phyloP scores from a whole-genome alignment of 2,797 vertebrate species.

The Odontamblyopus rebecca region DNA sequence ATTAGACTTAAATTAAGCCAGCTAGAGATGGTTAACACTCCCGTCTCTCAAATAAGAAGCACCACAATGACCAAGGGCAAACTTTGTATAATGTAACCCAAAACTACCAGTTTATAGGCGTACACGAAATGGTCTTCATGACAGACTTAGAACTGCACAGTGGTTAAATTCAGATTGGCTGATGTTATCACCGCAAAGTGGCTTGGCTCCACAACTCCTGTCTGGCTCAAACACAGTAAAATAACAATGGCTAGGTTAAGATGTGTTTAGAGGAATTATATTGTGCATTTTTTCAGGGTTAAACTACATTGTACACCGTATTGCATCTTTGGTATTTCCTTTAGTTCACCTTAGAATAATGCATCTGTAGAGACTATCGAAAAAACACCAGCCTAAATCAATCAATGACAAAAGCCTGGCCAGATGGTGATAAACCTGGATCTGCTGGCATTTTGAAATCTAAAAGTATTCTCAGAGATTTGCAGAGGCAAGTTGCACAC shows the following conservation, averaged over 20 bases:
- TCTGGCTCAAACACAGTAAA: constrained; percentile 28
- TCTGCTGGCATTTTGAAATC: neutral
- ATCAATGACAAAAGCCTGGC: too few relatives aligned
- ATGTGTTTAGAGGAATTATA: constrained; percentile 7
- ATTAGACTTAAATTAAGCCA: constrained; percentile 16
- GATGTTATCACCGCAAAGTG: constrained; percentile 50
- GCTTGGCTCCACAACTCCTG: constrained; percentile 39
- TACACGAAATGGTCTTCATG: constrained; percentile 51
- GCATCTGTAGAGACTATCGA: neutral
- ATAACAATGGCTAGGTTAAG: constrained; percentile 20
- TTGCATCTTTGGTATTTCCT: neutral
- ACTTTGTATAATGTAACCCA: constrained; percentile 58
- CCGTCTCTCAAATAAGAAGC: constrained; percentile 23
- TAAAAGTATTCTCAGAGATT: neutral
- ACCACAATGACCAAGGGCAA: constrained; percentile 44
- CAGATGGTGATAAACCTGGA: neutral
- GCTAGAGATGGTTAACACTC: constrained; percentile 31
- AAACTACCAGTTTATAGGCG: constrained; percentile 42
- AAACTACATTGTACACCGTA: neutral
- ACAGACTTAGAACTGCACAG: constrained; percentile 34
- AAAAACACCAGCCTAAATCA: neutral
- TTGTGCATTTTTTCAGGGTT: neutral
- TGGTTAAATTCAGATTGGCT: constrained; percentile 45
- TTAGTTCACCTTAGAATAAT: neutral
- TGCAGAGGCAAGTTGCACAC: neutral